A percentile compares a stretch with the other conserved stretches of the same genome.
Evolutionary conservation across 2,797 vertebrate species (phyloP).

Genomic region (Brachyrhaphis roseni): DNA sequence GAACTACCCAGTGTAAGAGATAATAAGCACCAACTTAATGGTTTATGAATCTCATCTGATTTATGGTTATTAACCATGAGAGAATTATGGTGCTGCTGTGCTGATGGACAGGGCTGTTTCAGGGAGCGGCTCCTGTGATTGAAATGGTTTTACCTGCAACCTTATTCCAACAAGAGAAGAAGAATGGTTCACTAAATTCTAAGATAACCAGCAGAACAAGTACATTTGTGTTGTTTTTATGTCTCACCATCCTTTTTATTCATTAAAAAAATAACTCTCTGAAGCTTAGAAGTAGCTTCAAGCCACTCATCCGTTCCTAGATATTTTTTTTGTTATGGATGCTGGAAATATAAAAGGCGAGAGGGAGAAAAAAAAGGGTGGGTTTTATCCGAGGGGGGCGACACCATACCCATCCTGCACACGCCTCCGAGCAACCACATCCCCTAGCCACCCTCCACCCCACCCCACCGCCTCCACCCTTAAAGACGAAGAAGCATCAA

Average conservation of each 20-base stretch:
- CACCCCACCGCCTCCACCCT: background rate
- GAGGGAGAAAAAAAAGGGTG: constrained; percentile 7
- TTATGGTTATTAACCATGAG: constrained; percentile 76
- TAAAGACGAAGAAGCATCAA: constrained; percentile 57
- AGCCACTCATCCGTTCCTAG: constrained; percentile 60
- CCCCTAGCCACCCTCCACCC: constrained; percentile 50
- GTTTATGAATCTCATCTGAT: constrained; percentile 80
- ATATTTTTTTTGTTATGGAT: constrained; percentile 55
- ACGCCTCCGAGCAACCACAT: constrained; percentile 68
- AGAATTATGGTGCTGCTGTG: constrained; percentile 63
- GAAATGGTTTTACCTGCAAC: constrained; percentile 48
- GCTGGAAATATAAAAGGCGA: constrained; percentile 44
- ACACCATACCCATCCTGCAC: constrained; percentile 65
- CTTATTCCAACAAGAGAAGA: constrained; percentile 27
- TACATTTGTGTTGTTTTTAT: constrained; percentile 19
- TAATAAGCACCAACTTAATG: constrained; percentile 81
- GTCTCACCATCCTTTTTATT: constrained; percentile 23
- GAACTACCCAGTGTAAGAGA: constrained; percentile 73
- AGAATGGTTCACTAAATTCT: constrained; percentile 15
- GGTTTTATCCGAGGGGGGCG: constrained; percentile 65
- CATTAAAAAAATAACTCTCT: constrained; percentile 11
- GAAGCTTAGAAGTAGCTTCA: constrained; percentile 57
- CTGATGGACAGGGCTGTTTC: constrained; percentile 64
- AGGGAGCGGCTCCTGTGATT: constrained; percentile 58
- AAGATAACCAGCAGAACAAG: constrained; percentile 41